Evolutionary conservation across 1,140 invertebrate species (phyloP), one percentile per base, ranked within the genome.

Genomic region (Pararge aegeria): DNA sequence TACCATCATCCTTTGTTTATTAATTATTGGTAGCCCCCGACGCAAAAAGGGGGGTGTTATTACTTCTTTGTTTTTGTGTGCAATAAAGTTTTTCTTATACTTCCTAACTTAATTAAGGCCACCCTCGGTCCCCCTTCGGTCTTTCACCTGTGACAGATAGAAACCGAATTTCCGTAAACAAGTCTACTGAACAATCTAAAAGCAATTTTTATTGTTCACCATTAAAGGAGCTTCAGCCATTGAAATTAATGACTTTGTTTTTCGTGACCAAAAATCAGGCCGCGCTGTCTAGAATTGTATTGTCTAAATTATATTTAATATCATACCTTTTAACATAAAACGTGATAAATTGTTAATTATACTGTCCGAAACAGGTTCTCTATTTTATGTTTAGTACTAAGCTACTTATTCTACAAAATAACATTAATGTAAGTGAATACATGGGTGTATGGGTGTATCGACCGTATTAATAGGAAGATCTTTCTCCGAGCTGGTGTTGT

Each of bases 221-320:
- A 34, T 34, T 34, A 34, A 34, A 34, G 30, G 12, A 34, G 30
- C 30, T 34, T 34, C 30, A 12, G 12, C 30, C 30, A 34, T 34
- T 34, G 30, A 34, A 34, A 34, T 34, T 34, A 34, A 34, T 34
- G 30, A 34, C 30, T 34, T 34, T 34, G 30, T 34, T 12, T 34
- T 34, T 34, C n/a, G 30, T 34, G 30, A 12, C 30, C 30, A 2
- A 34, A 19, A 18, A 44, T 19, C 16, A 44, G 10, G 42, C 5
- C 20, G 42, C 9, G 10, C 16, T 18, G 16, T 44, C 42, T 44
- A 0, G 15, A 21, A 18, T 18, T 44, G 42, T 44, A 44, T 44
- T 44, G 42, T 44, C 15, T 19, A 19, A 44, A 44, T 19, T 18
- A 18, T 44, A 44, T 44, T 21, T 19, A 34, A 34, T 34, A 34